Conservation (phyloP, 2,888 invertebrate genomes). For the Tetanocera ferruginea region DNA sequence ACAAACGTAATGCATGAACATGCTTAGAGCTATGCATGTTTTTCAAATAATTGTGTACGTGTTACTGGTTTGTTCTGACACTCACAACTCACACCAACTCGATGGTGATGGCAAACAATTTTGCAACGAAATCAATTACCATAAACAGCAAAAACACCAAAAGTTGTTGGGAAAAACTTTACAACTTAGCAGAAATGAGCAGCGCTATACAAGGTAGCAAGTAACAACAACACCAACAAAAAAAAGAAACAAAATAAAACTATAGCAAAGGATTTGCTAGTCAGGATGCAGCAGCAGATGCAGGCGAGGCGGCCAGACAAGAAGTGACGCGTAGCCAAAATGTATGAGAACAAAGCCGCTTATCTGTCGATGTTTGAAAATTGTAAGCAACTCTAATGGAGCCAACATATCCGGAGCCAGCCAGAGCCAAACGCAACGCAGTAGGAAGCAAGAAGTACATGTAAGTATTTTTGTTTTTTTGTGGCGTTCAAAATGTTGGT, state of each 20-base stretch:
- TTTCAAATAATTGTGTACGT: background rate
- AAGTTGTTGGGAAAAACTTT: background rate
- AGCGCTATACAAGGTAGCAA: background rate
- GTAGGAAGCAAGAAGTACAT: background rate
- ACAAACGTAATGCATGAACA: no score
- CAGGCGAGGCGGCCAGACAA: conserved; percentile 10
- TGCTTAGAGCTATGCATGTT: background rate
- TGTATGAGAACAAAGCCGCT: conserved; percentile 5
- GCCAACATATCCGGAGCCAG: conserved; percentile 26
- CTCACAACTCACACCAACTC: conserved; percentile 10
- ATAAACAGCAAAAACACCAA: conserved; percentile 23
- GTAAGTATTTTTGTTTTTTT: background rate
- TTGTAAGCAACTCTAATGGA: conserved; percentile 21
- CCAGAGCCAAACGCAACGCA: background rate
- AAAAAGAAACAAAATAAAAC: background rate
- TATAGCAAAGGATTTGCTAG: background rate
- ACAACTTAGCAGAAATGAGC: conserved; percentile 6
- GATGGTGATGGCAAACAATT: background rate
- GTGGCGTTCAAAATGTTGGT: background rate
- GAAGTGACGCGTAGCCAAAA: background rate
- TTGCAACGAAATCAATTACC: conserved; percentile 26
- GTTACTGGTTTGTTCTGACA: background rate
- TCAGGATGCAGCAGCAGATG: no score
- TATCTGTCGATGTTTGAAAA: background rate
- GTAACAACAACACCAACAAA: background rate